phyloP scores from a whole-genome alignment of 2,113 vertebrate genomes.

The Trinectes maculatus region DNA sequence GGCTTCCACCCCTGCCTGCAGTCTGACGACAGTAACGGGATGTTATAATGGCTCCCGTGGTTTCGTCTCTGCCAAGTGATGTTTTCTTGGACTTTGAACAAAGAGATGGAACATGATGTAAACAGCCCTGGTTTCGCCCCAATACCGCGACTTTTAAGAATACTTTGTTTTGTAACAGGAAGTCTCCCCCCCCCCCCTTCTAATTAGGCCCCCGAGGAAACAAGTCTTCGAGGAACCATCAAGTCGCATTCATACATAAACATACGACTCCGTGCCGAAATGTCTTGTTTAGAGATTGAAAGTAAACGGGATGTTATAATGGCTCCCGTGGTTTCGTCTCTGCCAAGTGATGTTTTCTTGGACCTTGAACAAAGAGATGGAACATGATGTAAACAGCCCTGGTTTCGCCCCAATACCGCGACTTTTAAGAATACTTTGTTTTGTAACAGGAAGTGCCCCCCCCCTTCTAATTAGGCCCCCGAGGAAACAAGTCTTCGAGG shows the following conservation, averaged over 20 bases:
- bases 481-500: conserved; percentile 51
- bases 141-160: conserved; percentile 31
- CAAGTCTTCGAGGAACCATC: conserved; percentile 47
- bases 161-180: conserved; percentile 57
- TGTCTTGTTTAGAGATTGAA: conserved; percentile 17
- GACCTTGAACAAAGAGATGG: conserved; percentile 35
- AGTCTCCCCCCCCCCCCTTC: conserved; percentile 31
- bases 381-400: conserved; percentile 28
- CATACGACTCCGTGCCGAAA: conserved; percentile 31
- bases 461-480: conserved; percentile 56
- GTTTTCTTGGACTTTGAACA: conserved; percentile 36
- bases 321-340: conserved; percentile 22
- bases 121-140: conserved; percentile 31
- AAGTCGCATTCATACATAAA: conserved; percentile 55
- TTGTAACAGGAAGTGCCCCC: conserved; percentile 57
- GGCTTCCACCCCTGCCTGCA: conserved; percentile 16
- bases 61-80: conserved; percentile 30
- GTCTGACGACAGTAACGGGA: conserved; percentile 31
- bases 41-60: conserved; percentile 28
- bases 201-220: conserved; percentile 64
- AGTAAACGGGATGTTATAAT: conserved; percentile 38
- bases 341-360: conserved; percentile 21
- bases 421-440: conserved; percentile 44
- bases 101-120: conserved; percentile 25
- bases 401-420: conserved; percentile 23